phyloP scores from a whole-genome alignment of 2,888 invertebrate genomes.

The Tachina lurida region DNA sequence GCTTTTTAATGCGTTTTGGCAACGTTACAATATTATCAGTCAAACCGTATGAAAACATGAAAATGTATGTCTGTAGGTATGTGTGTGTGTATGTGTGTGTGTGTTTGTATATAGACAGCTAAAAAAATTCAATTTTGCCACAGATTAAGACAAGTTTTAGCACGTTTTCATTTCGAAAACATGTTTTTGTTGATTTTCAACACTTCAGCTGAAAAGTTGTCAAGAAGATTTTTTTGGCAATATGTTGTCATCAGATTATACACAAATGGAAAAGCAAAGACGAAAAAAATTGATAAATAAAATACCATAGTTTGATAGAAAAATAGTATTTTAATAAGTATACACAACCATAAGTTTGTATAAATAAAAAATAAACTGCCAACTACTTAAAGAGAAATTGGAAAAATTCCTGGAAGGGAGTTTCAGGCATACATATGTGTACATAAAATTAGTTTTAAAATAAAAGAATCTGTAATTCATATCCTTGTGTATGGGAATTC shows the following conservation, averaged over 20 bases:
- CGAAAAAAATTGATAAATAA: neutral
- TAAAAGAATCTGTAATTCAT: too few relatives aligned
- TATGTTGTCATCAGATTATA: constrained; percentile 17
- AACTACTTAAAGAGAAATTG: too few relatives aligned
- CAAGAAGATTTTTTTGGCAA: constrained; percentile 48
- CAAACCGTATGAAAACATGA: neutral
- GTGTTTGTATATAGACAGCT: neutral
- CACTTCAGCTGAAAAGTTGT: constrained; percentile 20
- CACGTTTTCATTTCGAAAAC: constrained; percentile 27
- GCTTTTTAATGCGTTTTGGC: constrained; percentile 52
- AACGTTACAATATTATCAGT: constrained; percentile 21
- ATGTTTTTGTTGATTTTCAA: constrained; percentile 10
- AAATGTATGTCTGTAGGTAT: constrained; percentile 4
- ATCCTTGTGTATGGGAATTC: too few relatives aligned
- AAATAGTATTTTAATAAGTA: too few relatives aligned
- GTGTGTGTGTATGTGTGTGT: neutral
- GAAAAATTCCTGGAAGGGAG: too few relatives aligned
- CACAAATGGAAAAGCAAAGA: neutral
- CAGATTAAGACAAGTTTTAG: constrained; percentile 27
- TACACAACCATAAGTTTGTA: too few relatives aligned
- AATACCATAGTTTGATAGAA: too few relatives aligned
- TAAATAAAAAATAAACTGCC: too few relatives aligned
- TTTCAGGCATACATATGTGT: too few relatives aligned
- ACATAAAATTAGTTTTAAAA: too few relatives aligned
- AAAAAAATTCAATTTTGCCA: neutral